Evolutionary conservation across 2,797 vertebrate species (phyloP).

Genomic region (Pipistrellus kuhlii): DNA sequence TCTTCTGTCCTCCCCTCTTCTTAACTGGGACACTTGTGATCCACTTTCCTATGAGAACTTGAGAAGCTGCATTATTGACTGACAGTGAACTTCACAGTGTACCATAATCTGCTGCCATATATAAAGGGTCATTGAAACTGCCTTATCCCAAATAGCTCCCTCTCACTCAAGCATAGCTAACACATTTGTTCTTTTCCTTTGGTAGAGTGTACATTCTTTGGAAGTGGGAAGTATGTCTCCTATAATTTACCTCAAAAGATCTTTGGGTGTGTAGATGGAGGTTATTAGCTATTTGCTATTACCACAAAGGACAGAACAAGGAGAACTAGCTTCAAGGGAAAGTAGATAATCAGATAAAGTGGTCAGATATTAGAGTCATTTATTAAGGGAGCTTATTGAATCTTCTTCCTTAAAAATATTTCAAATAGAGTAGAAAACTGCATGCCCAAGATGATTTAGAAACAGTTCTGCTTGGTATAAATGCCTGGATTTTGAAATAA

Average conservation of each 20-base stretch:
- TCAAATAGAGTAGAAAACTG: slow-evolving; percentile 58
- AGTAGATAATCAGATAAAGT: slow-evolving; percentile 72
- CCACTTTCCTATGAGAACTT: not conserved
- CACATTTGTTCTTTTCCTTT: slow-evolving; percentile 74
- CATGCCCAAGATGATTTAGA: not conserved
- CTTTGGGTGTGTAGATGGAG: slow-evolving; percentile 50
- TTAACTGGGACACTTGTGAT: slow-evolving; percentile 18
- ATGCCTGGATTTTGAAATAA: slow-evolving; percentile 49
- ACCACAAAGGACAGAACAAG: slow-evolving; percentile 69
- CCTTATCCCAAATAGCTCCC: slow-evolving; percentile 41
- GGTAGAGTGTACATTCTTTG: slow-evolving; percentile 55
- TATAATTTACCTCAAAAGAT: slow-evolving; percentile 75
- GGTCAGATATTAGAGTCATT: slow-evolving; percentile 71
- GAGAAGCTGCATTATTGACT: slow-evolving; percentile 3
- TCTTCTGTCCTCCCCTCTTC: not conserved
- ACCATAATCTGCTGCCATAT: not conserved
- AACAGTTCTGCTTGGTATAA: not conserved
- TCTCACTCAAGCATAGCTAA: slow-evolving; percentile 71
- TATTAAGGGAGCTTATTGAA: slow-evolving; percentile 66
- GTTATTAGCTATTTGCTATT: slow-evolving; percentile 71
- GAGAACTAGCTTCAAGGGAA: slow-evolving; percentile 74
- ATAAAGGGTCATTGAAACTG: slow-evolving; percentile 35
- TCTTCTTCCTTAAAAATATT: slow-evolving; percentile 66
- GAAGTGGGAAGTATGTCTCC: slow-evolving; percentile 67
- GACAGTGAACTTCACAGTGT: not conserved